A percentile compares a stretch with the other conserved stretches of the same genome.
Evolutionary conservation across 2,113 vertebrate genomes (phyloP).

Genomic region (Limnothrissa miodon): DNA sequence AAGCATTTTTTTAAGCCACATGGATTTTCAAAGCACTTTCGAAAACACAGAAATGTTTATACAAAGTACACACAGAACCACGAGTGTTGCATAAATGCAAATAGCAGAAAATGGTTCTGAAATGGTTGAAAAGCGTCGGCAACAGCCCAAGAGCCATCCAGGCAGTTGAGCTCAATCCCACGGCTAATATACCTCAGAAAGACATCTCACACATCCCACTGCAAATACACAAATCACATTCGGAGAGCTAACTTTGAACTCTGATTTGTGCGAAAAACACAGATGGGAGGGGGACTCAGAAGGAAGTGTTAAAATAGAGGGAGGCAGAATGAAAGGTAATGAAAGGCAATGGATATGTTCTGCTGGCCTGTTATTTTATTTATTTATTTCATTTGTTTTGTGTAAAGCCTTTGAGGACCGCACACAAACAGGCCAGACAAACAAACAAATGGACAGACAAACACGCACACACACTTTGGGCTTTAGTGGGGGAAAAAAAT

Average conservation of each 20-base stretch:
- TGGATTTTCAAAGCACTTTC: not conserved
- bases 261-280: not conserved
- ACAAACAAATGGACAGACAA: not conserved
- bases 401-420: not conserved
- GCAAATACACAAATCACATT: not conserved
- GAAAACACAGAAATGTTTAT: not conserved
- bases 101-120: too few relatives aligned
- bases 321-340: not conserved
- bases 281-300: not conserved
- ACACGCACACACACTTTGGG: not conserved
- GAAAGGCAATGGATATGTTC: not conserved
- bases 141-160: not conserved
- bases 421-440: not conserved
- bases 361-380: not conserved
- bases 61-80: not conserved
- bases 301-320: not conserved
- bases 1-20: not conserved
- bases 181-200: not conserved
- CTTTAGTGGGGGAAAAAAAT: not conserved
- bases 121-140: too few relatives aligned
- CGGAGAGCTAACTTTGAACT: not conserved
- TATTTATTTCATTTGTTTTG: not conserved
- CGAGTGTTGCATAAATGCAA: too few relatives aligned
- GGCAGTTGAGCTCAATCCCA: not conserved
- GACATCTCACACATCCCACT: not conserved